Conservation (phyloP, 1,140 invertebrate genomes). For the Drosophila eugracilis region DNA sequence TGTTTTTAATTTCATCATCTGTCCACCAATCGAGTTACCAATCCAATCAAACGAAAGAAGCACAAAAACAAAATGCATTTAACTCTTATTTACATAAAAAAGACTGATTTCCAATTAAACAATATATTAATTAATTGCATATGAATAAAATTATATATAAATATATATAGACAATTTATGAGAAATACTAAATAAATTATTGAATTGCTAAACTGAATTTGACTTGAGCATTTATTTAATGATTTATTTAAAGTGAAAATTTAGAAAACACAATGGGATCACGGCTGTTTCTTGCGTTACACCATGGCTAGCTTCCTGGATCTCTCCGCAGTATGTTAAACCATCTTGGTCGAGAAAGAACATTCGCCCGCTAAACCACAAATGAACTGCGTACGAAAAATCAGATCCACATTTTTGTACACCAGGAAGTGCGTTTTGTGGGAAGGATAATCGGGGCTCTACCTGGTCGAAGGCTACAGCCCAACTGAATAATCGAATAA, state of each 20-base stretch:
- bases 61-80: slow-evolving; percentile 75
- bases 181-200: slow-evolving; percentile 82
- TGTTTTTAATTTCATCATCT: slow-evolving; percentile 28
- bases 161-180: slow-evolving; percentile 79
- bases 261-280: no score
- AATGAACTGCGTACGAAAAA: no score
- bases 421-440: no score
- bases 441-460: no score
- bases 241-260: background rate
- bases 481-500: no score
- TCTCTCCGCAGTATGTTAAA: no score
- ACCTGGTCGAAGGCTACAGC: no score
- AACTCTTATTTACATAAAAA: slow-evolving; percentile 83
- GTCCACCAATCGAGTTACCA: slow-evolving; percentile 28
- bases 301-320: no score
- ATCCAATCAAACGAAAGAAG: slow-evolving; percentile 48
- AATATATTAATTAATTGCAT: slow-evolving; percentile 80
- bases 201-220: slow-evolving; percentile 75
- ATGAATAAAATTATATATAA: slow-evolving; percentile 57
- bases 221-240: background rate
- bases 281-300: no score
- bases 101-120: slow-evolving; percentile 83
- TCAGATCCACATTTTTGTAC: no score
- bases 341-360: no score
- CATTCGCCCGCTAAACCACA: no score